These are phyloP conservation scores for Antedon bifida DNA, from an alignment of 35 echinoderm and acorn worm genomes.

Conservation along the genomic window DNA sequence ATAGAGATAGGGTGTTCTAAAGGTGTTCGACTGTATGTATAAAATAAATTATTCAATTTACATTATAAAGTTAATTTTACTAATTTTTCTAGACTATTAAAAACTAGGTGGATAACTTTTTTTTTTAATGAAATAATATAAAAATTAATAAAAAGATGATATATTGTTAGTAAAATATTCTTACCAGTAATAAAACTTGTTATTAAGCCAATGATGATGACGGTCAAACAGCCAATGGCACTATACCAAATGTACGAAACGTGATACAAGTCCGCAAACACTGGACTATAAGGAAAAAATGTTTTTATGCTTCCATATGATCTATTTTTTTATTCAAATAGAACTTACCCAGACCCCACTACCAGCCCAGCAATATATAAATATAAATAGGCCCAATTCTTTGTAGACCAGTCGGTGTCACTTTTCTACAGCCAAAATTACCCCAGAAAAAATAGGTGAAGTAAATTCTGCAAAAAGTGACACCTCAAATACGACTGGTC, in stretches of 20 bases:
- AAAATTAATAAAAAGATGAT: not conserved
- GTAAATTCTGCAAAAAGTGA: too few species aligned
- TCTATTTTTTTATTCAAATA: not conserved
- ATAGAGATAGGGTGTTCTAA: too few species aligned
- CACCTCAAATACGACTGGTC: too few species aligned
- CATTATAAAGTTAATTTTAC: too few species aligned
- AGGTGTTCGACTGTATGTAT: too few species aligned
- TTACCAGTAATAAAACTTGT: conserved; percentile 63
- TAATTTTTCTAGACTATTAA: not conserved
- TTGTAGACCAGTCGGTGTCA: not conserved
- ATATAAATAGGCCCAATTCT: not conserved
- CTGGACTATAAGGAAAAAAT: conserved; percentile 18
- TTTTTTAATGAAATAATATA: not conserved
- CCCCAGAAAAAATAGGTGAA: too few species aligned
- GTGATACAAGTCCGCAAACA: conserved; percentile 28
- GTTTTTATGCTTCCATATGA: too few species aligned
- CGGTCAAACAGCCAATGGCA: conserved; percentile 19
- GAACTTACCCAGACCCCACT: not conserved
- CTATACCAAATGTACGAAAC: conserved; percentile 60
- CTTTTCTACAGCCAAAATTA: too few species aligned
- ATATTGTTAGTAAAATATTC: not conserved
- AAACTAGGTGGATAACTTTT: not conserved
- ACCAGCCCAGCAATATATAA: not conserved
- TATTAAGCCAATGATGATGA: conserved; percentile 39
- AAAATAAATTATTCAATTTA: too few species aligned